These are phyloP conservation scores for Chaunax sp. DNA, from an alignment of 2,797 vertebrate genomes.

Conservation along the genomic window DNA sequence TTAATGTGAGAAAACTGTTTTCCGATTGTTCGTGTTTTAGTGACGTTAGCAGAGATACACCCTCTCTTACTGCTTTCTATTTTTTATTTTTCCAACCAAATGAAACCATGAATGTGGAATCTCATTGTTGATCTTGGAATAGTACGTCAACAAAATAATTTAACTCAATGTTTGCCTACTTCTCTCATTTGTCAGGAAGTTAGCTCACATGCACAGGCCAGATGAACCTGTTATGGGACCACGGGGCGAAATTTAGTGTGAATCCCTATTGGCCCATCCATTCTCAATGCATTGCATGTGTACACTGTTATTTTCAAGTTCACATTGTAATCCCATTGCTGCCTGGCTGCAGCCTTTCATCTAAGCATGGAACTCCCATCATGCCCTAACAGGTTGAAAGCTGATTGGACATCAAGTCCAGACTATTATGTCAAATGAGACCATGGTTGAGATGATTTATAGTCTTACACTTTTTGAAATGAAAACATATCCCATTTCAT, in stretches of 20 bases:
- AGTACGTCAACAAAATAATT: not conserved
- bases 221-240: conserved; percentile 11
- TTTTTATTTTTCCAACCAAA: not conserved
- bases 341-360: not conserved
- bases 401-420: too few relatives aligned
- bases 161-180: not conserved
- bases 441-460: too few relatives aligned
- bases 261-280: not conserved
- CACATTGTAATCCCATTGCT: too few relatives aligned
- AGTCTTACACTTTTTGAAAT: not conserved
- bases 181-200: not conserved
- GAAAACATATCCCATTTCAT: too few relatives aligned
- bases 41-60: too few relatives aligned
- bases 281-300: not conserved
- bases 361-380: too few relatives aligned
- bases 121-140: not conserved
- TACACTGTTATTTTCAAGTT: not conserved
- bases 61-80: too few relatives aligned
- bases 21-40: too few relatives aligned
- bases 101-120: not conserved
- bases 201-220: not conserved
- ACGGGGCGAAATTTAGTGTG: not conserved
- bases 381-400: too few relatives aligned
- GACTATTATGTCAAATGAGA: too few relatives aligned
- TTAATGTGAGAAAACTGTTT: too few relatives aligned